Conservation (phyloP, 2,888 invertebrate species). For the Asteroscopus sphinx region DNA sequence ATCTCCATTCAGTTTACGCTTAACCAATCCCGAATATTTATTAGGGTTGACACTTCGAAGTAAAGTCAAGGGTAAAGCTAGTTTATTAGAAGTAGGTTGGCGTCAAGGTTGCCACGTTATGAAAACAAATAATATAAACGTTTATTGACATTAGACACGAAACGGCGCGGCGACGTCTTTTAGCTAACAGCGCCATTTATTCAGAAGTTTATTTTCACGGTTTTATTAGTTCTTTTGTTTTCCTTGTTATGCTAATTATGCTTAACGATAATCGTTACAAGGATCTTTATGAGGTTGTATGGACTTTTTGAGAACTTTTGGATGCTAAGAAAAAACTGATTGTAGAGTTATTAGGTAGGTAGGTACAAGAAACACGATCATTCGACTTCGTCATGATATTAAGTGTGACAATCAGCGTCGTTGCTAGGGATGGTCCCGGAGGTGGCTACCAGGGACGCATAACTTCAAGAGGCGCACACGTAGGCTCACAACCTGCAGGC, state of each 20-base stretch:
- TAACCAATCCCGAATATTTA: not conserved
- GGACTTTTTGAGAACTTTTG: no score
- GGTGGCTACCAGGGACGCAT: no score
- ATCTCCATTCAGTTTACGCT: no score
- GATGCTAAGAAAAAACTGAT: no score
- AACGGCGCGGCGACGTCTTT: conserved; percentile 11
- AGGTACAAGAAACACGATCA: no score
- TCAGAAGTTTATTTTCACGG: not conserved
- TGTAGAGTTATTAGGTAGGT: no score
- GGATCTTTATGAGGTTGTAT: no score
- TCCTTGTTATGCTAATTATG: not conserved
- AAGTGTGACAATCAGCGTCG: no score
- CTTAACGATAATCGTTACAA: not conserved
- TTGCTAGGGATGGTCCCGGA: no score
- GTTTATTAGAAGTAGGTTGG: conserved; percentile 21
- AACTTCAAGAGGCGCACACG: no score
- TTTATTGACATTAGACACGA: conserved; percentile 43
- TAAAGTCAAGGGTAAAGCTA: conserved; percentile 30
- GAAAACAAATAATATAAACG: conserved; percentile 37
- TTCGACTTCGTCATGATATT: no score
- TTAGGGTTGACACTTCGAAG: conserved; percentile 5
- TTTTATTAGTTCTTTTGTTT: conserved; percentile 4
- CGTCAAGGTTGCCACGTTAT: conserved; percentile 35
- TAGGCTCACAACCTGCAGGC: no score
- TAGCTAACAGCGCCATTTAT: conserved; percentile 6